Conservation (phyloP, 2,888 invertebrate genomes). For the Zaprionus obscuricornis region DNA sequence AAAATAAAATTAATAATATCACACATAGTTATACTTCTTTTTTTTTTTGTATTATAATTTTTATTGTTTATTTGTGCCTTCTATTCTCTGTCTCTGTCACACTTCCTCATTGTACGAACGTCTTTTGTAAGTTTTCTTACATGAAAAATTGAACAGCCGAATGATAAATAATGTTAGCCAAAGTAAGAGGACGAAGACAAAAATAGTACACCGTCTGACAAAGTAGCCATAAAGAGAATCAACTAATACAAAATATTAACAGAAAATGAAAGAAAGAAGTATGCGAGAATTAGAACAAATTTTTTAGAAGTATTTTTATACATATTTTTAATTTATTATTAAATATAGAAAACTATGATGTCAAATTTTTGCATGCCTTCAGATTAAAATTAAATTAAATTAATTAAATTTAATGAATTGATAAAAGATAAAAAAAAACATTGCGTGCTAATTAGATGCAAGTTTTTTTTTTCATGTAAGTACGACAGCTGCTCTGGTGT, state of each 20-base stretch:
- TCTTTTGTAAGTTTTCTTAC: slow-evolving; percentile 46
- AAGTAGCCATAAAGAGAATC: slow-evolving; percentile 23
- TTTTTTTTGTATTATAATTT: slow-evolving; percentile 37
- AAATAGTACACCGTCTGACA: slow-evolving; percentile 20
- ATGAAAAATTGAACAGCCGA: slow-evolving; percentile 78
- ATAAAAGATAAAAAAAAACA: background rate
- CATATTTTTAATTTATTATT: no score
- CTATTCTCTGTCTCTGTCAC: background rate
- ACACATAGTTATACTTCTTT: slow-evolving; percentile 54
- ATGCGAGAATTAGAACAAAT: no score
- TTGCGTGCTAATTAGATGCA: slow-evolving; percentile 5
- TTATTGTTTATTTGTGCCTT: slow-evolving; percentile 31
- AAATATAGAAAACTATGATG: no score
- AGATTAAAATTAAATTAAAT: no score
- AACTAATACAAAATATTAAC: no score
- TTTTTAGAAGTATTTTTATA: no score
- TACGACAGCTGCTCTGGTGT: slow-evolving; percentile 37
- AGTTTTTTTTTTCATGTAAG: slow-evolving; percentile 3
- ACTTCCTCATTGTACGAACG: slow-evolving; percentile 34
- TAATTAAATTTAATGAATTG: no score
- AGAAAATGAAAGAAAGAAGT: no score
- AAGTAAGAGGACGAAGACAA: slow-evolving; percentile 45
- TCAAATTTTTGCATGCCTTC: no score
- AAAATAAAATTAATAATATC: slow-evolving; percentile 71
- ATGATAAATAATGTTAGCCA: slow-evolving; percentile 81